Percentiles rank a stretch among this genome's conserved stretches.
Evolutionary conservation across 2,797 vertebrate species (phyloP).

Genomic region (Otolemur crassicaudatus): DNA sequence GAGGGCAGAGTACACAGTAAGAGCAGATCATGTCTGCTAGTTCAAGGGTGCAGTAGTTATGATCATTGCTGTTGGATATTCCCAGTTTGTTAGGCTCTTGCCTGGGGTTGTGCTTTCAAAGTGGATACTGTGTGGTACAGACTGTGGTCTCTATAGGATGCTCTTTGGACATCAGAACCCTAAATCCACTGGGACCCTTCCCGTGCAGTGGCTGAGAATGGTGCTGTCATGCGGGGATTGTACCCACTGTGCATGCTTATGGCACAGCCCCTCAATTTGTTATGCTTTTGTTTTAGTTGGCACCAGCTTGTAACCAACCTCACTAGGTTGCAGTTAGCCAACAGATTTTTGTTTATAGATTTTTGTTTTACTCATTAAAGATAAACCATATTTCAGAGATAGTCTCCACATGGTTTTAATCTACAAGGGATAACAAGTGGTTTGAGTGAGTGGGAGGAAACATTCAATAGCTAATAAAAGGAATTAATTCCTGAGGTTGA

Average conservation of each 20-base stretch:
- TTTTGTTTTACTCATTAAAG: background rate
- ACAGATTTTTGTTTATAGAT: background rate
- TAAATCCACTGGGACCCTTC: background rate
- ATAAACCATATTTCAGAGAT: conserved; percentile 7
- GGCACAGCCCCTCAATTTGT: background rate
- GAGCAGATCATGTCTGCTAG: background rate
- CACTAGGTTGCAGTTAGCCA: background rate
- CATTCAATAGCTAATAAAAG: conserved; percentile 39
- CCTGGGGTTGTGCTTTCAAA: background rate
- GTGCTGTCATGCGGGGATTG: background rate
- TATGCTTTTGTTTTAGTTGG: conserved; percentile 6
- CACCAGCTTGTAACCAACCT: background rate
- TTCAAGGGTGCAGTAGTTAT: background rate
- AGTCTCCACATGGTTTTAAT: conserved; percentile 30
- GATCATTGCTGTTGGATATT: background rate
- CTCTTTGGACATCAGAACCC: background rate
- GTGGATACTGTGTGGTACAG: background rate
- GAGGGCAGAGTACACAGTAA: background rate
- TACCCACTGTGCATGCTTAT: background rate
- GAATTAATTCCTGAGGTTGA: conserved; percentile 50
- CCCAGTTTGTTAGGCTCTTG: background rate
- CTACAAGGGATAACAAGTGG: background rate
- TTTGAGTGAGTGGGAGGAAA: conserved; percentile 38
- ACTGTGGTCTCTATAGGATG: background rate
- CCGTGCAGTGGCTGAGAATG: background rate